phyloP scores from a whole-genome alignment of 2,113 vertebrate genomes.

The Chunga burmeisteri region DNA sequence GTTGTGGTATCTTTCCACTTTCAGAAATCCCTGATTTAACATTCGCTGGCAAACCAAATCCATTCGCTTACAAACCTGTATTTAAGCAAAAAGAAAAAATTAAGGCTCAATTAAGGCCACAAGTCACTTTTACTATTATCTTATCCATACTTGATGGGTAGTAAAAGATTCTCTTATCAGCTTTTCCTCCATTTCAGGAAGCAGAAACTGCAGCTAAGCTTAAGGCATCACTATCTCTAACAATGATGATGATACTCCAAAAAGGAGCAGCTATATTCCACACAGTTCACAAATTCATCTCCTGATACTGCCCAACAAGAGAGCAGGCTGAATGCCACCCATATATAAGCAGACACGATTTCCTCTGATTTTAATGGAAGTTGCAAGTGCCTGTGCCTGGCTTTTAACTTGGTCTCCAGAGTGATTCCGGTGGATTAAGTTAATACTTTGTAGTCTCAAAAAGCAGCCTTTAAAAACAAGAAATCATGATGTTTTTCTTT shows the following conservation, averaged over 20 bases:
- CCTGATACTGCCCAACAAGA: neutral
- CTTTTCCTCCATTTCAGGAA: neutral
- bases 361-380: neutral
- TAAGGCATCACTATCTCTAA: neutral
- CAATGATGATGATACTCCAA: neutral
- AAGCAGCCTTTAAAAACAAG: neutral
- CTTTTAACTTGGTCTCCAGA: neutral
- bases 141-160: neutral
- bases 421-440: neutral
- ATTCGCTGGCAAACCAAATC: constrained; percentile 95
- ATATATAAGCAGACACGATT: neutral
- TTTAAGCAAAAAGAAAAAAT: constrained; percentile 27
- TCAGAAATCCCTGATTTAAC: constrained; percentile 97
- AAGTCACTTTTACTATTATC: neutral
- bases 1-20: constrained; percentile 96
- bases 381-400: neutral
- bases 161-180: neutral
- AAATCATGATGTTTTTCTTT: neutral
- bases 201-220: neutral
- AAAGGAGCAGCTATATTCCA: neutral
- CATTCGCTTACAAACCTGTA: constrained; percentile 97
- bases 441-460: neutral
- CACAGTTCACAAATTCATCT: neutral
- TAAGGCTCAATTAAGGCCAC: neutral
- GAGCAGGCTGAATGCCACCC: neutral